Base-by-base conservation (phyloP, 2,797 vertebrate species). In the Perdix hodgsoniae region DNA sequence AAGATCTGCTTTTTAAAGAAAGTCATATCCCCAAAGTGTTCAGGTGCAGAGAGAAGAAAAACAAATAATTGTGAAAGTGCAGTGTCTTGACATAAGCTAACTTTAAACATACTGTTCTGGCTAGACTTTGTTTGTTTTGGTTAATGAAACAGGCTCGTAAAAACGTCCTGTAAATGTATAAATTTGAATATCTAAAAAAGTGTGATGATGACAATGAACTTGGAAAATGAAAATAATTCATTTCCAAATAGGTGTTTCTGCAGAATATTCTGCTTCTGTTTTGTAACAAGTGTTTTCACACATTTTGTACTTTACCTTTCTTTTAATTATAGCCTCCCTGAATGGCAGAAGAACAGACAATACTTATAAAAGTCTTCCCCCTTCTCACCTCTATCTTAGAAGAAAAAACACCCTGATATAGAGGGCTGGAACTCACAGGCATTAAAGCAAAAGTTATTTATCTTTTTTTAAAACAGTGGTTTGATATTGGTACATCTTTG, bases 1-100 rank as follows among this genome's bases (percentile, higher is more conserved):
- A 64, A 86, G 35, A 84, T 40, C 76, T 86, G 23, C 33, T 94
- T 89, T 89, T 72, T 83, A 67, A 83, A 93, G 63, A 60, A 54
- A 31, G 16, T 54, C 11, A 37, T 39, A 69, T 86, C 73, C 82
- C 80, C 78, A 88, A 78, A 29, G 63, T 56, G 42, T 17, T 72
- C 31, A 45, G 59, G 42, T 69, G n/a, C 40, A 75, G 42, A 78
- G 42, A 35, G 29, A 86, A 92, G 56, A 83, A 89, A 83, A 80
- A 21, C 35, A 86, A 84, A 45, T 65, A 73, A 56, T 23, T 64
- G 23, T 39, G 35, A 3, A 83, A 88, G 61, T 90, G 27, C 31
- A 37, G 10, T 67, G 22, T 82, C 75, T 89, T 92, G 72, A 72
- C 24, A 49, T 60, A 21, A 42, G 14, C 64, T 35, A 45, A 75